Percentiles rank a stretch among this genome's conserved stretches.
Evolutionary conservation across 2,113 vertebrate genomes (phyloP).

Genomic region (Camelus bactrianus): DNA sequence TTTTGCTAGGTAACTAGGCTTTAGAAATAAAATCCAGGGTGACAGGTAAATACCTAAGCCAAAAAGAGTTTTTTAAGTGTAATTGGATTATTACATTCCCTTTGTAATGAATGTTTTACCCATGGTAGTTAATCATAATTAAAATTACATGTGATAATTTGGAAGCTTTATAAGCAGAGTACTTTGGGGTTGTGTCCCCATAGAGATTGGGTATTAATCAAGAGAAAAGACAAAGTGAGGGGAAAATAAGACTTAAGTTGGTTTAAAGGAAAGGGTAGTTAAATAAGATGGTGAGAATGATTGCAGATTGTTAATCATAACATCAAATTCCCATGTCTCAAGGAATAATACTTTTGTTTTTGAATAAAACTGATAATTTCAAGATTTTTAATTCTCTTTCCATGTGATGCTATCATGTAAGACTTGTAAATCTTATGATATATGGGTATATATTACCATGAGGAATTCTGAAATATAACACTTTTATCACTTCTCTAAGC

Average conservation of each 20-base stretch:
- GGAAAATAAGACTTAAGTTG: slow-evolving; percentile 80
- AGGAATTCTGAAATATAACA: neutral
- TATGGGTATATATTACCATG: neutral
- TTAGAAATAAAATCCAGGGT: neutral
- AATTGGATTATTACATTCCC: slow-evolving; percentile 69
- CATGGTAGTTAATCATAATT: slow-evolving; percentile 79
- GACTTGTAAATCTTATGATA: neutral
- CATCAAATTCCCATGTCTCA: slow-evolving; percentile 63
- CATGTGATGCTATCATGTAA: neutral
- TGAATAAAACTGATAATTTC: slow-evolving; percentile 50
- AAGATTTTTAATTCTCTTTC: slow-evolving; percentile 64
- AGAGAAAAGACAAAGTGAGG: slow-evolving; percentile 71
- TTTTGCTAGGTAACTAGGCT: neutral
- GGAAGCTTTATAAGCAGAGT: slow-evolving; percentile 71
- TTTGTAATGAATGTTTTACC: slow-evolving; percentile 74
- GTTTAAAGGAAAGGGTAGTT: slow-evolving; percentile 82
- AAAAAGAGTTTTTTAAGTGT: slow-evolving; percentile 63
- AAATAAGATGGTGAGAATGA: slow-evolving; percentile 77
- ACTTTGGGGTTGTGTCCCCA: slow-evolving; percentile 73
- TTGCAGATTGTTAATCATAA: slow-evolving; percentile 54
- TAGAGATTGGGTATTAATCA: slow-evolving; percentile 81
- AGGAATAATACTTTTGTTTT: slow-evolving; percentile 65
- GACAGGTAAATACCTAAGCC: slow-evolving; percentile 64
- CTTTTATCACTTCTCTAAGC: neutral
- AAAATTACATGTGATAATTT: slow-evolving; percentile 81